Conservation (phyloP, 2,888 invertebrate species). For the Cremastinae sp. region DNA sequence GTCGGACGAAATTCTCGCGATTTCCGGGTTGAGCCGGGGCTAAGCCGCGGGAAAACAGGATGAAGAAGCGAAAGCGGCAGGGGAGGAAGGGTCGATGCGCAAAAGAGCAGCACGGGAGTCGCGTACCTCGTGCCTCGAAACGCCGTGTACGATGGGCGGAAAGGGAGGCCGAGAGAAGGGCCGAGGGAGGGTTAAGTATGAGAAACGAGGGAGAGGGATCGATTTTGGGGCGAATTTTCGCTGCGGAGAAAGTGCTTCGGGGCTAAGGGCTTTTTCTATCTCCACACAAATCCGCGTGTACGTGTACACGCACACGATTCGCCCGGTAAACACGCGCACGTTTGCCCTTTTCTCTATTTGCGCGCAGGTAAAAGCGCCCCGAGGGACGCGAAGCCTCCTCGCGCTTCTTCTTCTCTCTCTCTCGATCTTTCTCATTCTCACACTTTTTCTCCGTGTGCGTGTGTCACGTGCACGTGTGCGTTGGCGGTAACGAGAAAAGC, state of each 20-base stretch:
- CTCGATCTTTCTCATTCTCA: too few species aligned
- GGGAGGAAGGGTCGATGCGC: constrained; percentile 50
- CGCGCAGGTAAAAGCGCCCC: constrained; percentile 51
- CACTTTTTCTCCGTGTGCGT: too few species aligned
- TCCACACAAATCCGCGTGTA: constrained; percentile 24
- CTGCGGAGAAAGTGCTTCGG: constrained; percentile 50
- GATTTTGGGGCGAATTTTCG: constrained; percentile 62
- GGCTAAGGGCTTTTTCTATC: constrained; percentile 49
- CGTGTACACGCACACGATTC: constrained; percentile 13
- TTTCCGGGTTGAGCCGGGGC: constrained; percentile 37
- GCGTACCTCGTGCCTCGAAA: neutral
- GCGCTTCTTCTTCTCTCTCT: too few species aligned
- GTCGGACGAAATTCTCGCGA: constrained; percentile 37
- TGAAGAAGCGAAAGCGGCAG: constrained; percentile 3
- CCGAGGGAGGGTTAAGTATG: constrained; percentile 60
- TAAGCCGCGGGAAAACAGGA: constrained; percentile 55
- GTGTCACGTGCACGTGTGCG: neutral
- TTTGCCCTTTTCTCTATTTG: constrained; percentile 52
- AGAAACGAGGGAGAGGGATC: constrained; percentile 64
- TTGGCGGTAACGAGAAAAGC: constrained; percentile 54
- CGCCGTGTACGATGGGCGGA: too few species aligned
- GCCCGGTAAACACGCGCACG: neutral
- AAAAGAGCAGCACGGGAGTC: constrained; percentile 42
- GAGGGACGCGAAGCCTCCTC: constrained; percentile 37
- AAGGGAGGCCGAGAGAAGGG: constrained; percentile 36